These are phyloP conservation scores for Isoperla grammatica DNA, from an alignment of 2,888 invertebrate genomes.

Conservation along the genomic window DNA sequence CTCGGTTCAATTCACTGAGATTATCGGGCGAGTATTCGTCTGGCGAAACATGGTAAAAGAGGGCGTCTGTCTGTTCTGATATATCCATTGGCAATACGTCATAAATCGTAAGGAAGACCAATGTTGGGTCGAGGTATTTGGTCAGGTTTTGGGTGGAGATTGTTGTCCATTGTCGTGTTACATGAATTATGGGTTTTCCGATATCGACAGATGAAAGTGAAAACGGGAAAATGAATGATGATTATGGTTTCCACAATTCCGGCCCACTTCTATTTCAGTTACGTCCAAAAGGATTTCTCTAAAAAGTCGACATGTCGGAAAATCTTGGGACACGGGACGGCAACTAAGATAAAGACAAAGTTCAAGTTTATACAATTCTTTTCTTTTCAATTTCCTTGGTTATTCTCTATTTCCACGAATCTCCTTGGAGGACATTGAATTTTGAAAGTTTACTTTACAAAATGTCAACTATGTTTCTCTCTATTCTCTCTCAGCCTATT, in stretches of 20 bases:
- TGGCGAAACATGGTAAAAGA: background rate
- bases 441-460: too few relatives aligned
- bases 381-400: slow-evolving; percentile 7
- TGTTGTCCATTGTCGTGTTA: slow-evolving; percentile 11
- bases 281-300: background rate
- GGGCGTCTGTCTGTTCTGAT: background rate
- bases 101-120: background rate
- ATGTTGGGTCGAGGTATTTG: slow-evolving; percentile 10
- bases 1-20: too few relatives aligned
- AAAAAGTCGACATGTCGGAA: slow-evolving; percentile 4
- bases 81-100: slow-evolving; percentile 1
- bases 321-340: background rate
- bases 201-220: slow-evolving; percentile 18
- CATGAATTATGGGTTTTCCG: slow-evolving; percentile 3
- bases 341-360: too few relatives aligned
- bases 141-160: slow-evolving; percentile 8
- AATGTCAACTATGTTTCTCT: too few relatives aligned
- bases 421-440: background rate
- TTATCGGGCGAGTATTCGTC: too few relatives aligned
- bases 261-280: slow-evolving; percentile 10
- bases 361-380: background rate
- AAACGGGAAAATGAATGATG: slow-evolving; percentile 13
- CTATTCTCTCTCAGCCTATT: too few relatives aligned
- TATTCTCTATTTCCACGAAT: slow-evolving; percentile 12
- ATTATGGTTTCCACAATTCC: slow-evolving; percentile 8